Evolutionary conservation across 2,797 vertebrate genomes (phyloP).

Genomic region (Paedocypris micromegethes): DNA sequence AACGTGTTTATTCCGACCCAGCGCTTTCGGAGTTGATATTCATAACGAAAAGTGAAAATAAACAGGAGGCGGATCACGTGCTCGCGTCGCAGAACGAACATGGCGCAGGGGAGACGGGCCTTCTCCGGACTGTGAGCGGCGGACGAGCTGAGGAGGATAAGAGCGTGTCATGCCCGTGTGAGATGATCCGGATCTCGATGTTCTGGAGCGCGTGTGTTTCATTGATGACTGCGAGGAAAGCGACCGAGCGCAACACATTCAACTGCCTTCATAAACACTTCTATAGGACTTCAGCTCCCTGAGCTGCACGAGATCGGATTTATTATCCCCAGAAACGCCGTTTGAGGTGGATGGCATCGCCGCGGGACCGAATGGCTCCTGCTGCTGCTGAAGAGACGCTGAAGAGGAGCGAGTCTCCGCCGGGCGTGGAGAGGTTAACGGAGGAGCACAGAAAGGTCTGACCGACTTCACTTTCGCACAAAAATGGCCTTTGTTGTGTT

Average conservation of each 20-base stretch:
- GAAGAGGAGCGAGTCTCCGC: conserved; percentile 42
- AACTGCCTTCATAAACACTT: conserved; percentile 86
- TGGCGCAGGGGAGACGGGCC: conserved; percentile 59
- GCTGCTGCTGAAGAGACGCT: conserved; percentile 52
- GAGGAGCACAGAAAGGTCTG: conserved; percentile 87
- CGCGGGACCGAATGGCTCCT: conserved; percentile 57
- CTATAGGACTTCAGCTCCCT: conserved; percentile 90
- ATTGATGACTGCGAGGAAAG: conserved; percentile 72
- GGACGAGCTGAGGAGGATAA: conserved; percentile 59
- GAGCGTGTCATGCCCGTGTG: conserved; percentile 79
- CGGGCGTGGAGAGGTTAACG: conserved; percentile 74
- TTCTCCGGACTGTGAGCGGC: conserved; percentile 46
- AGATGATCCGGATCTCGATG: conserved; percentile 76
- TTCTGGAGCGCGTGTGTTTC: conserved; percentile 67
- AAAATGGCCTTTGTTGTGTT: too few relatives aligned
- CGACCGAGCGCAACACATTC: conserved; percentile 69
- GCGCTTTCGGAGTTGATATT: neutral
- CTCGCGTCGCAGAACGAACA: conserved; percentile 42
- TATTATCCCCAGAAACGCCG: conserved; percentile 23
- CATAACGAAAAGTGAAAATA: conserved; percentile 7
- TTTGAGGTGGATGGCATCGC: conserved; percentile 36
- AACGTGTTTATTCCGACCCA: too few relatives aligned
- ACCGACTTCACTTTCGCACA: too few relatives aligned
- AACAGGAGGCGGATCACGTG: conserved; percentile 37
- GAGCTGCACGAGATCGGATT: conserved; percentile 60